phyloP scores from a whole-genome alignment of 1,140 invertebrate species.

The Matsumurasca onukii region DNA sequence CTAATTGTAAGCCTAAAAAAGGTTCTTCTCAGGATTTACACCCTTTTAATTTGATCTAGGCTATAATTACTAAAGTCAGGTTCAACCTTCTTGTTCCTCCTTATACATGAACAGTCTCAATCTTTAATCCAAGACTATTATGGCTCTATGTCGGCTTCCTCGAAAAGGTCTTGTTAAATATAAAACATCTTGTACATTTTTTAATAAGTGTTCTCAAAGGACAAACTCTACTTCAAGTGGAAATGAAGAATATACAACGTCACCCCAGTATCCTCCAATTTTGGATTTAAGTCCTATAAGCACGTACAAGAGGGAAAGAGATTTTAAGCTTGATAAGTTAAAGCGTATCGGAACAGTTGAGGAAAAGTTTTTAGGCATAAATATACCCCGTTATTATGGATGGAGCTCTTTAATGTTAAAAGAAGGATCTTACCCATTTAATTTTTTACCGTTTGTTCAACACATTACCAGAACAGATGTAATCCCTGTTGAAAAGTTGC shows the following conservation, averaged over 20 bases:
- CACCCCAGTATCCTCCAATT: conserved; percentile 36
- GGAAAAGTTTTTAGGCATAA: conserved; percentile 78
- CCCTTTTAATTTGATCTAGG: no score
- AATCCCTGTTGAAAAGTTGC: conserved; percentile 53
- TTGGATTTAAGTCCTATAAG: conserved; percentile 27
- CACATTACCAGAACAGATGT: conserved; percentile 72
- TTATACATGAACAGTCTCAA: no score
- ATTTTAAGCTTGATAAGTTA: conserved; percentile 47
- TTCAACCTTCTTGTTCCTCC: no score
- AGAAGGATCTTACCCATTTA: conserved; percentile 62
- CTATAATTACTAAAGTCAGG: no score
- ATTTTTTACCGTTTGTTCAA: conserved; percentile 64
- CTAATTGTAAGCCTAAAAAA: no score
- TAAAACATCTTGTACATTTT: no score
- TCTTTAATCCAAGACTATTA: no score
- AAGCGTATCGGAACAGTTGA: conserved; percentile 68
- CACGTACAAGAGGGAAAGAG: conserved; percentile 28
- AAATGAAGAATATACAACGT: neutral
- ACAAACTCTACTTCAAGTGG: neutral
- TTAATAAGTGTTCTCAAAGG: neutral
- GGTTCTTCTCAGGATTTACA: no score
- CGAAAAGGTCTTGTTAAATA: no score
- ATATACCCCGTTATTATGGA: conserved; percentile 78
- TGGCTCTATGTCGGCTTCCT: no score
- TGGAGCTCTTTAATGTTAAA: conserved; percentile 62